Conservation (phyloP, 1,140 invertebrate genomes). For the Gonioctena quinquepunctata region DNA sequence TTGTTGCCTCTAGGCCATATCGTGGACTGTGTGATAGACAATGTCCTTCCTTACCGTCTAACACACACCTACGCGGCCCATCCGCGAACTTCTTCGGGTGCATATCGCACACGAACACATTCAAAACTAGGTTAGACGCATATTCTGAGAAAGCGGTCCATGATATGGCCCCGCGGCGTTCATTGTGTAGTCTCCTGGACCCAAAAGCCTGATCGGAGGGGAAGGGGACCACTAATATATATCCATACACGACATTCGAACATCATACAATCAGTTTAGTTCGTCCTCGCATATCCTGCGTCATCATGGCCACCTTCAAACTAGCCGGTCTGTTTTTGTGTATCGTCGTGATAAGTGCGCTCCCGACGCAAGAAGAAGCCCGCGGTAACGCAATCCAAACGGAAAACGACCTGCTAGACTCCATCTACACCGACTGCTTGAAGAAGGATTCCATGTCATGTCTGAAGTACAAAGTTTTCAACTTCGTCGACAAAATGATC, state of each 20-base stretch:
- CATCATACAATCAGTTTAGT: conserved; percentile 45
- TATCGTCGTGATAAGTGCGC: conserved; percentile 60
- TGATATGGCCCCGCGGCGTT: conserved; percentile 50
- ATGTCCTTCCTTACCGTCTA: not conserved
- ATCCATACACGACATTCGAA: conserved; percentile 44
- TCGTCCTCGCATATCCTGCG: conserved; percentile 2
- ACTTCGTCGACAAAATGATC: conserved; percentile 80
- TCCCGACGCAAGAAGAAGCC: conserved; percentile 68
- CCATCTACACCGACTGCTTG: conserved; percentile 75
- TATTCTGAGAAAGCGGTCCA: conserved; percentile 55
- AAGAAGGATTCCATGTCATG: conserved; percentile 79
- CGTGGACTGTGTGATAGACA: not conserved
- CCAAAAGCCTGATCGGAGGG: conserved; percentile 46
- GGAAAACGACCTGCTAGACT: conserved; percentile 76
- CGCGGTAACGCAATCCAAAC: conserved; percentile 63
- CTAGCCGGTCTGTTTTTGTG: conserved; percentile 56
- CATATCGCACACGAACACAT: conserved; percentile 41
- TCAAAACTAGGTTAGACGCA: conserved; percentile 51
- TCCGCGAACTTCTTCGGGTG: not conserved
- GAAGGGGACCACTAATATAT: conserved; percentile 54
- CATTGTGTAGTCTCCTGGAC: conserved; percentile 52
- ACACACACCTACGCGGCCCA: not conserved
- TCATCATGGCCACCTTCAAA: conserved; percentile 41
- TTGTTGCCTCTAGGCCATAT: not conserved
- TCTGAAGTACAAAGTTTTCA: conserved; percentile 82